Evolutionary conservation across 1,140 invertebrate species (phyloP).

Genomic region (Zaprionus tsacasi): DNA sequence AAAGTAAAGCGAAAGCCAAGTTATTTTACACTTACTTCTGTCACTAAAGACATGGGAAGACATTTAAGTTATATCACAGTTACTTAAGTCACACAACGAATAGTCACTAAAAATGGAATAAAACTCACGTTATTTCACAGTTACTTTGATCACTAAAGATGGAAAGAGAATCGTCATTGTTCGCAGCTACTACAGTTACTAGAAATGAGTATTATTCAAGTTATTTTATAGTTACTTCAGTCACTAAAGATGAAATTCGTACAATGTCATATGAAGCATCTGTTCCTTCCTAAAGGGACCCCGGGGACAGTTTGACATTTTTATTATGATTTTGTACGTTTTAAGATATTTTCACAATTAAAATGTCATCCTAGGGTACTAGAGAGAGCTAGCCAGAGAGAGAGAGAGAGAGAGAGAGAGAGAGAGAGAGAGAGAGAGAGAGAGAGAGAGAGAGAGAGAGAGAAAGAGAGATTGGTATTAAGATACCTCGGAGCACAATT

Average conservation of each 20-base stretch:
- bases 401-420: no score
- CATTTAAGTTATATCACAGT: no score
- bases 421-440: no score
- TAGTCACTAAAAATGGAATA: not conserved
- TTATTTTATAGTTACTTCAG: no score
- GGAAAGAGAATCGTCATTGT: not conserved
- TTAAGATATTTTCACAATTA: conserved; percentile 41
- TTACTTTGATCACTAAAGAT: not conserved
- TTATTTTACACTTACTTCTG: not conserved
- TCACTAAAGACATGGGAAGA: no score
- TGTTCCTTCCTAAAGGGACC: conserved; percentile 19
- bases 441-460: no score
- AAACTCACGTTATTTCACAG: not conserved
- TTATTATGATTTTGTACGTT: conserved; percentile 27
- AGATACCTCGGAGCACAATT: not conserved
- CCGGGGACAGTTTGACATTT: conserved; percentile 34
- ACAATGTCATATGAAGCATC: conserved; percentile 31
- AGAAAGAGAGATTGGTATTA: no score
- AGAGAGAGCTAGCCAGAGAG: no score
- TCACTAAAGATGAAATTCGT: conserved; percentile 27
- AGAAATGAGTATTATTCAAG: no score
- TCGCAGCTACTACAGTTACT: no score
- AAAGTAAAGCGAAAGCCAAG: not conserved
- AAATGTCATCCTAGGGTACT: conserved; percentile 38
- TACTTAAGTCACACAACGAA: no score